Conservation (phyloP, 2,113 vertebrate genomes). For the Cettia cetti region DNA sequence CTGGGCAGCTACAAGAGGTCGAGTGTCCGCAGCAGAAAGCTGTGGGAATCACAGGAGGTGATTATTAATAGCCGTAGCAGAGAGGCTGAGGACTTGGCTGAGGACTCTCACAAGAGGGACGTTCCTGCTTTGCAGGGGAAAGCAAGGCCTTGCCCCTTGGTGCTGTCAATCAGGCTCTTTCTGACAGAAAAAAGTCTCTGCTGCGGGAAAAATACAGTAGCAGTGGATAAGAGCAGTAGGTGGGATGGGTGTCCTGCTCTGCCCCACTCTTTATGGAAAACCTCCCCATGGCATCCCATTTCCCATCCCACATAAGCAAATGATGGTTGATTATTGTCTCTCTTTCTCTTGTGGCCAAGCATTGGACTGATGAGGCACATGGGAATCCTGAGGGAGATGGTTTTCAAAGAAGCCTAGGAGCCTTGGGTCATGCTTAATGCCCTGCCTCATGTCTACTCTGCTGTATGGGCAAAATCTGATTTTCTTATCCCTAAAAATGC, state of each 20-base stretch:
- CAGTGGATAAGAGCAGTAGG: not conserved
- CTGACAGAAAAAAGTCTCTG: not conserved
- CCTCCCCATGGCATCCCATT: rapidly evolving
- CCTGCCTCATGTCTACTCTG: not conserved
- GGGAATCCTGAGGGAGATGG: not conserved
- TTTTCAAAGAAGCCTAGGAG: not conserved
- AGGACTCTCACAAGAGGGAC: not conserved
- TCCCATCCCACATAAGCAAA: not conserved
- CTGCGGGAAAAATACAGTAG: not conserved
- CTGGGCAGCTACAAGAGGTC: not conserved
- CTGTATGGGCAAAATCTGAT: not conserved
- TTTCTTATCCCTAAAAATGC: not conserved
- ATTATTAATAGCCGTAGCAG: constrained; percentile 30
- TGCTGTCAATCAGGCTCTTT: not conserved
- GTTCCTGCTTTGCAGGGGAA: not conserved
- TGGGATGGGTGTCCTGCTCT: not conserved
- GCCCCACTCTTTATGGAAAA: not conserved
- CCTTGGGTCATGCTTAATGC: not conserved
- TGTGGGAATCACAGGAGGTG: not conserved
- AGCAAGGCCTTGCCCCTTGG: not conserved
- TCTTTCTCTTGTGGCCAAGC: not conserved
- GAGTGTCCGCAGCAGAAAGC: not conserved
- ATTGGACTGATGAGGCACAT: rapidly evolving
- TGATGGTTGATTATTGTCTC: not conserved
- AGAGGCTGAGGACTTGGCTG: constrained; percentile 1